phyloP scores from a whole-genome alignment of 2,888 invertebrate species.

The Agelastica alni region DNA sequence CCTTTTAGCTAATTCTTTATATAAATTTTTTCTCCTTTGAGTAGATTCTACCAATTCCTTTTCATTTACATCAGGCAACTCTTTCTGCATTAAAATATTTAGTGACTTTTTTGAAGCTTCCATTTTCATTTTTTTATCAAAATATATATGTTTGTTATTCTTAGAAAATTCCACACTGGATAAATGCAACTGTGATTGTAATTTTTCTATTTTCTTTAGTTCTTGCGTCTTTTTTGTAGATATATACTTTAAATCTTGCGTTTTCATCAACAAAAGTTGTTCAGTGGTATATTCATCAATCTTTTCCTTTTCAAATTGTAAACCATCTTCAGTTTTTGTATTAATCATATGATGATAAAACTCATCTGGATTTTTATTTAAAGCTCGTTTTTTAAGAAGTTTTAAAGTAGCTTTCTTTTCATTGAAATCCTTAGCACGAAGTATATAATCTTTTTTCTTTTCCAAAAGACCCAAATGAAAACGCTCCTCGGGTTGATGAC shows the following conservation, averaged over 20 bases:
- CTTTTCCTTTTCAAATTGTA: constrained; percentile 70
- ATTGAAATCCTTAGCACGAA: constrained; percentile 78
- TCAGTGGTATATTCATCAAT: constrained; percentile 77
- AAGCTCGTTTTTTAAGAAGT: constrained; percentile 79
- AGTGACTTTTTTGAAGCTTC: constrained; percentile 60
- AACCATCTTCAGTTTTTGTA: constrained; percentile 68
- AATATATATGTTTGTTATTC: constrained; percentile 79
- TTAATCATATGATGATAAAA: constrained; percentile 98
- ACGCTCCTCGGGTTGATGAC: constrained; percentile 81
- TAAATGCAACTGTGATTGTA: constrained; percentile 81
- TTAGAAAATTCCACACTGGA: constrained; percentile 72
- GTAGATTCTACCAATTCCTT: constrained; percentile 60
- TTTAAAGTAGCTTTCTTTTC: constrained; percentile 83
- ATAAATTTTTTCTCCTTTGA: constrained; percentile 66
- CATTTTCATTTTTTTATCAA: constrained; percentile 75
- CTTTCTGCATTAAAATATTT: constrained; percentile 60
- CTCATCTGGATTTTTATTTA: constrained; percentile 96
- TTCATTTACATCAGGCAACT: constrained; percentile 65
- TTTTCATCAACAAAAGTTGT: constrained; percentile 86
- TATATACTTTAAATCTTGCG: constrained; percentile 90
- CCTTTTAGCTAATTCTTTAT: constrained; percentile 75
- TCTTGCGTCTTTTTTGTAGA: constrained; percentile 85
- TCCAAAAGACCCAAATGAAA: constrained; percentile 81
- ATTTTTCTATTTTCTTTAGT: constrained; percentile 72
- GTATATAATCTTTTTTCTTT: constrained; percentile 86